A percentile compares a stretch with the other conserved stretches of the same genome.
Conservation (phyloP, 30 jellyfish, hydroid and myxozoan species). For the Turritopsis rubra region DNA sequence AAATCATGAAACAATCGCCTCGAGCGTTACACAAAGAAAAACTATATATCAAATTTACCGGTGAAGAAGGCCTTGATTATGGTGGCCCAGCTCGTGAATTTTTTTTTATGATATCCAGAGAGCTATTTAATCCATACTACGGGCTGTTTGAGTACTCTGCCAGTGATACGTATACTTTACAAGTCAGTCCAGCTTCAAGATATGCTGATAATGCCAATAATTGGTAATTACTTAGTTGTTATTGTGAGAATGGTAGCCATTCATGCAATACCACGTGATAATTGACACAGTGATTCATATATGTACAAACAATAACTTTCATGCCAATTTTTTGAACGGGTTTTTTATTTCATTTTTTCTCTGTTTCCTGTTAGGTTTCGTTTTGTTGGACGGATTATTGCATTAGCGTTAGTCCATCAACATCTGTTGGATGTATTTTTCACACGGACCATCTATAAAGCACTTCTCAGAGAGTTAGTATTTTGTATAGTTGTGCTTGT, state of each 20-base stretch:
- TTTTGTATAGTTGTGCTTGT: not conserved
- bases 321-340: too few species aligned
- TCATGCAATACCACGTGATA: too few species aligned
- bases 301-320: too few species aligned
- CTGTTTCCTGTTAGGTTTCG: constrained; percentile 68
- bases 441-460: constrained; percentile 89
- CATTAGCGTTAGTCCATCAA: constrained; percentile 83
- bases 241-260: not conserved
- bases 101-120: constrained; percentile 86
- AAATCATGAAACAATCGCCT: constrained; percentile 79
- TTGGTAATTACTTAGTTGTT: constrained; percentile 35
- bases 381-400: constrained; percentile 80
- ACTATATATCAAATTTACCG: constrained; percentile 83
- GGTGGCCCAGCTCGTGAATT: constrained; percentile 99
- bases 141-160: constrained; percentile 96
- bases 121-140: constrained; percentile 87
- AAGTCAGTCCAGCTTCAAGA: constrained; percentile 91
- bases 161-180: constrained; percentile 94
- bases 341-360: not conserved
- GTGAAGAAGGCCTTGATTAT: constrained; percentile 97
- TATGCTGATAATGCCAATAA: constrained; percentile 50
- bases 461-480: constrained; percentile 84
- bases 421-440: constrained; percentile 90
- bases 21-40: constrained; percentile 88
- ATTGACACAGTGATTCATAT: too few species aligned